Evolutionary conservation across 2,797 vertebrate genomes (phyloP).

Genomic region (Sardinella longiceps): DNA sequence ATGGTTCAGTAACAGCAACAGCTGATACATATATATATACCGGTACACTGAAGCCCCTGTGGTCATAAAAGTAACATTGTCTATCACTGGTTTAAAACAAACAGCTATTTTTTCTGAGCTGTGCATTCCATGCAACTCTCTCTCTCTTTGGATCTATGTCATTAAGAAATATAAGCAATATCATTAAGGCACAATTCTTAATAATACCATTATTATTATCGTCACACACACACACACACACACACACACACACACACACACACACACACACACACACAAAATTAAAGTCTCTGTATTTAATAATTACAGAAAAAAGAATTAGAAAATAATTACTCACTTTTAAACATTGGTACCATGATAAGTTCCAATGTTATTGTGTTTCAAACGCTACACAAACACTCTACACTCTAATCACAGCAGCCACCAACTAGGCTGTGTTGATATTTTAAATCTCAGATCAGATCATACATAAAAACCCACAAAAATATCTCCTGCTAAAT

Average conservation of each 20-base stretch:
- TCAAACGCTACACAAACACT: background rate
- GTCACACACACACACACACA: background rate
- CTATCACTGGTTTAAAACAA: background rate
- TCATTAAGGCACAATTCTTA: no score
- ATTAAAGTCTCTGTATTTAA: background rate
- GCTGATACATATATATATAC: background rate
- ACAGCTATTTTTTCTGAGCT: background rate
- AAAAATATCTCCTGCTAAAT: background rate
- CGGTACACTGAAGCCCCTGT: background rate
- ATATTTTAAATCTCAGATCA: constrained; percentile 8
- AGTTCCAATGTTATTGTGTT: background rate
- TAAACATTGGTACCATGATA: background rate
- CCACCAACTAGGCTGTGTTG: background rate
- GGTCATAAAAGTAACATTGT: background rate
- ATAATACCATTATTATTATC: no score
- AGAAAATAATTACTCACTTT: background rate
- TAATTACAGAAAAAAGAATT: background rate
- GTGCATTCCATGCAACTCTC: background rate
- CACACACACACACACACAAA: constrained; percentile 18
- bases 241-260: constrained; percentile 11
- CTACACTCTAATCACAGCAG: background rate
- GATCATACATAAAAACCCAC: background rate
- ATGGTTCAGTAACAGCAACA: background rate
- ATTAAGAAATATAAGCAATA: no score
- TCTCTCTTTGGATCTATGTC: no score